These are phyloP conservation scores for Hipparchia sbordonii DNA, from an alignment of 2,888 invertebrate genomes.

Conservation along the genomic window DNA sequence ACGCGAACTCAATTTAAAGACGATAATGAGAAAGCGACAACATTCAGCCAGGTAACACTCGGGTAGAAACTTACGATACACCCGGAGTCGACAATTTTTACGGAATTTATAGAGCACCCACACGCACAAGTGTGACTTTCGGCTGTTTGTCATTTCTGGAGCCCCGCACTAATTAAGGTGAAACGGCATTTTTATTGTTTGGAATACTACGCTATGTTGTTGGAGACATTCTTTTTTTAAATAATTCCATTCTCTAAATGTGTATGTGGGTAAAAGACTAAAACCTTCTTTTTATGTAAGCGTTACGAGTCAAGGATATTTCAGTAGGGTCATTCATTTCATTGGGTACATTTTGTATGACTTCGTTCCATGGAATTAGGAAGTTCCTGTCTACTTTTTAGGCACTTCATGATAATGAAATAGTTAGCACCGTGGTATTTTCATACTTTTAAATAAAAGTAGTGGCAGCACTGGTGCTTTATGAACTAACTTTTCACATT, in stretches of 20 bases:
- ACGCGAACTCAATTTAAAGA: conserved; percentile 37
- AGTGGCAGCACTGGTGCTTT: too few species aligned
- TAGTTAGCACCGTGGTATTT: too few species aligned
- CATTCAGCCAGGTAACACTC: conserved; percentile 24
- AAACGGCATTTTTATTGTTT: conserved; percentile 44
- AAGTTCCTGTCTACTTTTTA: too few species aligned
- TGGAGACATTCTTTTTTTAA: conserved; percentile 3
- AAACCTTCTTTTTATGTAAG: neutral
- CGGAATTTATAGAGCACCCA: conserved; percentile 63
- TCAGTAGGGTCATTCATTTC: too few species aligned
- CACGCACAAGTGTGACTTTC: conserved; percentile 74
- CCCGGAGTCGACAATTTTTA: conserved; percentile 52
- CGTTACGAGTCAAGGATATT: too few species aligned
- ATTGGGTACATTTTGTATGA: neutral
- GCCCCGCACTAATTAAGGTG: conserved; percentile 36
- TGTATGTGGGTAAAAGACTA: neutral
- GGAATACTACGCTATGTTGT: conserved; percentile 8
- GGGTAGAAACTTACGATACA: conserved; percentile 26
- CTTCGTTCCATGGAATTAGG: neutral
- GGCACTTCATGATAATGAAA: too few species aligned
- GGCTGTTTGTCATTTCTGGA: conserved; percentile 45
- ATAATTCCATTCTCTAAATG: neutral
- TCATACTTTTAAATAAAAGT: too few species aligned
- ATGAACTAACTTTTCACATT: too few species aligned
- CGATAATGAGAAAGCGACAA: conserved; percentile 35